Conservation (phyloP, 2,113 vertebrate genomes). For the Poecile atricapillus region DNA sequence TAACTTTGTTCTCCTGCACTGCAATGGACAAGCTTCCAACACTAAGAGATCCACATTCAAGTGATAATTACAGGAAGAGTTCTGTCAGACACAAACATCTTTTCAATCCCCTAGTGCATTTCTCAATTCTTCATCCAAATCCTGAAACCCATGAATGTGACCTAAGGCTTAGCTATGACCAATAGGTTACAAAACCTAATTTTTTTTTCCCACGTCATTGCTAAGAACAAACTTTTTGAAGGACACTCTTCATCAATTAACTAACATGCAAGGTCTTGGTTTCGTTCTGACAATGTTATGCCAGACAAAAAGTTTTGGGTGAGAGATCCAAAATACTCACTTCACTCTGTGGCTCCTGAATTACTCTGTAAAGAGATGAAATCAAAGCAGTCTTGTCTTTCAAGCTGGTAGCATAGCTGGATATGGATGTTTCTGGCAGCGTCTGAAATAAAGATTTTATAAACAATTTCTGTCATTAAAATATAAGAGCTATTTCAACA, state of each 20-base stretch:
- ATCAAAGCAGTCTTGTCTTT: conserved; percentile 90
- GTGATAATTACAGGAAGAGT: neutral
- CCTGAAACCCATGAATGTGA: neutral
- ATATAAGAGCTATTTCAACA: neutral
- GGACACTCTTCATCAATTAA: neutral
- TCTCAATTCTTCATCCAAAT: neutral
- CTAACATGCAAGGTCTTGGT: neutral
- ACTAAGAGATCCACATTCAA: neutral
- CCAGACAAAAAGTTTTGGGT: neutral
- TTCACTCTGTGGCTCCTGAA: conserved; percentile 94
- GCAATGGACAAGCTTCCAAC: neutral
- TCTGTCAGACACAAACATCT: neutral
- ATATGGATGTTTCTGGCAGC: conserved; percentile 88
- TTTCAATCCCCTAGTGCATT: neutral
- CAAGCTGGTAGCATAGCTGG: conserved; percentile 87
- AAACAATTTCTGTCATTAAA: neutral
- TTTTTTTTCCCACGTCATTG: neutral
- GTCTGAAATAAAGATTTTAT: conserved; percentile 77
- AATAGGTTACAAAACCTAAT: neutral
- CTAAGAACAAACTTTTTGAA: neutral
- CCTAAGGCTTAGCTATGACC: neutral
- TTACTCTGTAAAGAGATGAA: conserved; percentile 95
- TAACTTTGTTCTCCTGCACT: neutral
- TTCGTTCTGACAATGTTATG: neutral
- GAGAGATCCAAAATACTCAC: conserved; percentile 71